Conservation (phyloP, 2,797 vertebrate species). For the Antennarius maculatus region DNA sequence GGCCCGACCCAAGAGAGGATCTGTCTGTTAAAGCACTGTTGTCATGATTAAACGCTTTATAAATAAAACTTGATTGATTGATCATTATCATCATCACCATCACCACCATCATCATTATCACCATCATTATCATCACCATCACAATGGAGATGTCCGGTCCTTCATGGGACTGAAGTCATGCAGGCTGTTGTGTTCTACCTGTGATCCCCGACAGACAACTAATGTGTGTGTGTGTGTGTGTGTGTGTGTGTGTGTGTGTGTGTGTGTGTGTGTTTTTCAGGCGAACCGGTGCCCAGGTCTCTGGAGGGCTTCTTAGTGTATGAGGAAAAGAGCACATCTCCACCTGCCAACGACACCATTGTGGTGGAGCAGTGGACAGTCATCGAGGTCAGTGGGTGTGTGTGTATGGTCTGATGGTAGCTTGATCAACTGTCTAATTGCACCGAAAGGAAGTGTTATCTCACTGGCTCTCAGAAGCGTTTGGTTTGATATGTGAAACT, state of each 20-base stretch:
- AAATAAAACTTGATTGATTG: no score
- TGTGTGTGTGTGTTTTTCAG: conserved; percentile 69
- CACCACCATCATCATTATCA: no score
- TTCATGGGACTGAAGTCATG: not conserved
- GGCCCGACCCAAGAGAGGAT: no score
- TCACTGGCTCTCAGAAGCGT: not conserved
- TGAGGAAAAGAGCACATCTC: conserved; percentile 84
- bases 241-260: not conserved
- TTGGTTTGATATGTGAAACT: no score
- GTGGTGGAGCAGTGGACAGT: conserved; percentile 98
- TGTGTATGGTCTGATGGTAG: not conserved
- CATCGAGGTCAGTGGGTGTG: conserved; percentile 83
- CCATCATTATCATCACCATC: no score
- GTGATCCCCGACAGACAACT: not conserved
- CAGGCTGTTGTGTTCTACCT: no score
- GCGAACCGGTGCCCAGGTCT: conserved; percentile 89
- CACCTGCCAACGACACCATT: conserved; percentile 93
- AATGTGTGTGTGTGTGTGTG: no score
- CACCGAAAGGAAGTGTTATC: not conserved
- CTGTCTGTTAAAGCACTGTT: no score
- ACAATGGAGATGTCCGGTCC: conserved; percentile 5
- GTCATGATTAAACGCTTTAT: no score
- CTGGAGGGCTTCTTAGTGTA: conserved; percentile 96
- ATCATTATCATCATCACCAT: no score
- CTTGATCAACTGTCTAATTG: no score